A percentile compares a stretch with the other conserved stretches of the same genome.
phyloP scores from a whole-genome alignment of 2,113 vertebrate genomes.

The Pachypanchax playfairii region DNA sequence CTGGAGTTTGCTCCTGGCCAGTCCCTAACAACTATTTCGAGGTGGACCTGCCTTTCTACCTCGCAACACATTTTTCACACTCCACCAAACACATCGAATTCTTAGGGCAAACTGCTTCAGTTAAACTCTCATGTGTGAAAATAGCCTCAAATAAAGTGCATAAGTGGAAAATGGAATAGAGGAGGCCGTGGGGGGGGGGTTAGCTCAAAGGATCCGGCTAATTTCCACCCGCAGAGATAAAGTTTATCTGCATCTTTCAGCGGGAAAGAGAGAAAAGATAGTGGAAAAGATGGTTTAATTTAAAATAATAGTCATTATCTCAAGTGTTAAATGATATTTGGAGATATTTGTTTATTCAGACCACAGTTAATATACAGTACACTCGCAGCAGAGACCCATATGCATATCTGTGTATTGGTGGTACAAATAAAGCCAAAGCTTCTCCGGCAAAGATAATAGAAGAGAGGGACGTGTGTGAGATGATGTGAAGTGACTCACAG shows the following conservation, averaged over 20 bases:
- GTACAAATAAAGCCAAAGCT: conserved; percentile 28
- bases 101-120: conserved; percentile 44
- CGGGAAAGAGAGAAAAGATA: conserved; percentile 29
- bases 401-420: conserved; percentile 10
- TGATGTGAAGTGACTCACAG: conserved; percentile 58
- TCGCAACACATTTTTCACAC: conserved; percentile 62
- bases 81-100: conserved; percentile 59
- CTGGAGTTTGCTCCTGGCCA: conserved; percentile 30
- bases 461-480: conserved; percentile 26
- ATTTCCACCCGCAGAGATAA: conserved; percentile 54
- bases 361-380: neutral
- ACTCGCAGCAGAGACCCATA: neutral
- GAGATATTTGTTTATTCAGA: neutral
- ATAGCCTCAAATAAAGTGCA: conserved; percentile 65
- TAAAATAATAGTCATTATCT: conserved; percentile 22
- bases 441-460: conserved; percentile 30
- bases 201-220: conserved; percentile 46
- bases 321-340: conserved; percentile 43
- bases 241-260: conserved; percentile 53
- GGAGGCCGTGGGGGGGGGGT: conserved; percentile 51
- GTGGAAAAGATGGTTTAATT: conserved; percentile 36
- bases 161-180: conserved; percentile 65
- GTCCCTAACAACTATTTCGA: conserved; percentile 44
- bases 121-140: conserved; percentile 67
- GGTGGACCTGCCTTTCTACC: conserved; percentile 48